These are phyloP conservation scores for Cetonia aurata DNA, from an alignment of 2,888 invertebrate genomes.

Conservation along the genomic window DNA sequence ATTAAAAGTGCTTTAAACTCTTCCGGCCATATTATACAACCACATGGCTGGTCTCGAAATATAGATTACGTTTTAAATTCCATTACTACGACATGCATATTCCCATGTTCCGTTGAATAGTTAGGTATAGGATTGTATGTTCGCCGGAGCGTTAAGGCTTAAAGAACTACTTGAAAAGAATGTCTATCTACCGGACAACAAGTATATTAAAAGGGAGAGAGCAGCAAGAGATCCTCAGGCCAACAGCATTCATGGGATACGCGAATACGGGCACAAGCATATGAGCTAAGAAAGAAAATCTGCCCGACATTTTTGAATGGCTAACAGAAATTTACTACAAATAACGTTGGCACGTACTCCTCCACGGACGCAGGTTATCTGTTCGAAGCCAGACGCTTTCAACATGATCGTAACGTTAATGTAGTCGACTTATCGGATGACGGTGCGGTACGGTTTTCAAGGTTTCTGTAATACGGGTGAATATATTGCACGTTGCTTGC, in stretches of 20 bases:
- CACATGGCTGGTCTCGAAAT: background rate
- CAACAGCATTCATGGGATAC: constrained; percentile 3
- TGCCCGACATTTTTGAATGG: constrained; percentile 40
- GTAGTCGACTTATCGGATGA: constrained; percentile 50
- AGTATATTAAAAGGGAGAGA: constrained; percentile 34
- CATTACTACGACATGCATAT: constrained; percentile 22
- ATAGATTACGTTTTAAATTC: constrained; percentile 24
- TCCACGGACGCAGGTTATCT: constrained; percentile 28
- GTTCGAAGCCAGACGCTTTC: constrained; percentile 49
- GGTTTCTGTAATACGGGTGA: constrained; percentile 45
- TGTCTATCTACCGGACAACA: constrained; percentile 36
- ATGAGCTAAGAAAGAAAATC: constrained; percentile 8
- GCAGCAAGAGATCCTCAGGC: constrained; percentile 19
- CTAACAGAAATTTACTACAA: constrained; percentile 54
- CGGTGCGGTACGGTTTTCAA: constrained; percentile 48
- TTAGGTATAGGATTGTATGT: constrained; percentile 6
- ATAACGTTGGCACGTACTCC: constrained; percentile 48
- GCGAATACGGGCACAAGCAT: background rate
- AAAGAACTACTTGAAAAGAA: constrained; percentile 35
- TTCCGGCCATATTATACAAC: too few species aligned
- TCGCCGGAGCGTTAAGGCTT: constrained; percentile 23
- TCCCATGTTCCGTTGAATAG: background rate
- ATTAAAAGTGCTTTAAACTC: too few species aligned
- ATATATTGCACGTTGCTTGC: constrained; percentile 41
- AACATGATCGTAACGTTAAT: constrained; percentile 52